Evolutionary conservation across 2,113 vertebrate species (phyloP).

Genomic region (Condylura cristata): DNA sequence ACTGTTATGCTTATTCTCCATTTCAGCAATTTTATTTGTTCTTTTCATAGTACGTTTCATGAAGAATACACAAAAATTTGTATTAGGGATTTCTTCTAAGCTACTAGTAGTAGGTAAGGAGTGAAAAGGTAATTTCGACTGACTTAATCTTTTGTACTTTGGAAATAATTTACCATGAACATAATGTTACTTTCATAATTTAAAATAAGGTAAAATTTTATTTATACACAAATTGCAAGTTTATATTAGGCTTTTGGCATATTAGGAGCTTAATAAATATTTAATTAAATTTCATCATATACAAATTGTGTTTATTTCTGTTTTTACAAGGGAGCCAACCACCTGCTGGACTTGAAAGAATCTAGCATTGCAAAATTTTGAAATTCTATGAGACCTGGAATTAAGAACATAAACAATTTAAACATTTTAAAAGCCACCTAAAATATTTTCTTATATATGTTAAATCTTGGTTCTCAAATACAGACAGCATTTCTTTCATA

Average conservation of each 20-base stretch:
- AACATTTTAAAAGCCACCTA: constrained; percentile 47
- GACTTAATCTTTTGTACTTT: neutral
- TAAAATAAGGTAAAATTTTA: constrained; percentile 9
- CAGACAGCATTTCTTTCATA: constrained; percentile 50
- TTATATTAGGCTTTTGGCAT: constrained; percentile 38
- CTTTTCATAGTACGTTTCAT: neutral
- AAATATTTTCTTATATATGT: constrained; percentile 41
- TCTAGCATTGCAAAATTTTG: constrained; percentile 44
- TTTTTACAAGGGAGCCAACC: constrained; percentile 57
- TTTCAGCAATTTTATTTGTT: neutral
- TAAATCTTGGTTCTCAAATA: neutral
- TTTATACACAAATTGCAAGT: constrained; percentile 21
- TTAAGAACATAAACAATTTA: constrained; percentile 39
- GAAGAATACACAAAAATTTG: neutral
- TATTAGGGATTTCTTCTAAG: neutral
- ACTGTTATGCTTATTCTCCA: neutral
- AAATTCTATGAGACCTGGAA: constrained; percentile 40
- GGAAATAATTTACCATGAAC: constrained; percentile 23
- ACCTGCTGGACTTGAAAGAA: constrained; percentile 62
- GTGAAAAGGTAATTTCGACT: neutral
- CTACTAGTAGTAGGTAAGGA: neutral
- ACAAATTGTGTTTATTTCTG: constrained; percentile 47
- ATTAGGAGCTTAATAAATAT: constrained; percentile 52
- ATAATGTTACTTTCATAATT: neutral
- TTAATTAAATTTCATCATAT: constrained; percentile 57